Evolutionary conservation across 2,797 vertebrate genomes (phyloP).

Genomic region (Pseudocheirus occidentalis): DNA sequence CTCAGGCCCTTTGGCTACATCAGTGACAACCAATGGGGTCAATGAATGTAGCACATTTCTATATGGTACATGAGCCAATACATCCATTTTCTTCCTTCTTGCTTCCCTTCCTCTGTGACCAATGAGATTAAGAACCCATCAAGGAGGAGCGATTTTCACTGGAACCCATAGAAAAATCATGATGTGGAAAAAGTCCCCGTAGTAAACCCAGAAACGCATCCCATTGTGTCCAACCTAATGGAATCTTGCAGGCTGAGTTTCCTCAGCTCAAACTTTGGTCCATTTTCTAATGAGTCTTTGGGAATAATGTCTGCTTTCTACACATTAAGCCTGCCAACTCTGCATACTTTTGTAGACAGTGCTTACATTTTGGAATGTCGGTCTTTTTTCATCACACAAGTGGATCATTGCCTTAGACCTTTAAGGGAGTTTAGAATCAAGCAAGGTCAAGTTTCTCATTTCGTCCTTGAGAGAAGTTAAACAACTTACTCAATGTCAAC

Average conservation of each 20-base stretch:
- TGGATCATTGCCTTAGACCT: not conserved
- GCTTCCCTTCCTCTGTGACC: conserved; percentile 22
- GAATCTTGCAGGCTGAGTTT: conserved; percentile 26
- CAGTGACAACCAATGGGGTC: not conserved
- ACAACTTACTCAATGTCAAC: conserved; percentile 26
- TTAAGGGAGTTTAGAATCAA: not conserved
- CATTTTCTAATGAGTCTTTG: conserved; percentile 17
- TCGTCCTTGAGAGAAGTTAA: conserved; percentile 30
- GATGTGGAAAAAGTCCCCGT: not conserved
- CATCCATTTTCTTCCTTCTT: not conserved
- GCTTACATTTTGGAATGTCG: conserved; percentile 29
- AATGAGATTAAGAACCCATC: conserved; percentile 1
- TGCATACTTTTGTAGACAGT: conserved; percentile 53
- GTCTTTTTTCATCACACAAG: not conserved
- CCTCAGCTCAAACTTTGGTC: not conserved
- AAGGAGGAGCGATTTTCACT: conserved; percentile 16
- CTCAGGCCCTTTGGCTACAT: not conserved
- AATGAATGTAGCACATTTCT: not conserved
- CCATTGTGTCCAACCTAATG: not conserved
- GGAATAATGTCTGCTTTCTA: conserved; percentile 52
- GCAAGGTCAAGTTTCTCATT: not conserved
- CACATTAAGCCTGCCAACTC: conserved; percentile 25
- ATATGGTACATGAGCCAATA: not conserved
- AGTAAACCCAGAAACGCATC: not conserved
- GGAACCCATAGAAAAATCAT: not conserved